Evolutionary conservation across 2,888 invertebrate genomes (phyloP), one percentile per base, ranked within the genome.

Genomic region (Epirrita christyi): DNA sequence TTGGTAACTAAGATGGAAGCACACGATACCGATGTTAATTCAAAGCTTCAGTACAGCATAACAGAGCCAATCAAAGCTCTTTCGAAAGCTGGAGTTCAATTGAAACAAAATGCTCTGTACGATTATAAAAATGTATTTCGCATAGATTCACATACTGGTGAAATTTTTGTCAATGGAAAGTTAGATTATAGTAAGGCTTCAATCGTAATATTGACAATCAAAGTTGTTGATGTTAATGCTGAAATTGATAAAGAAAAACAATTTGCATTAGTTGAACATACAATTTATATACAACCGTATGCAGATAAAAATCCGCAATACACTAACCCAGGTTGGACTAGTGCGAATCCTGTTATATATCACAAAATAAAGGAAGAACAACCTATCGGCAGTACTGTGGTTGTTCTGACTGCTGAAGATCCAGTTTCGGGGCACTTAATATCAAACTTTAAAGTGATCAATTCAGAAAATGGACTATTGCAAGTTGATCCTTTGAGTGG

Each of bases 261-360:
- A 78, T 90, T 93, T 41, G 94, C 94, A 46, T 84, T 91, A 49
- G 94, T 93, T 0, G 96, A 96, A 72, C 94, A 96, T 6, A 96
- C 96, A 0, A 92, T 96, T 38, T 96, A 96, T 74, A 93, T 97
- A 28, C 96, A 96, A 76, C 96, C 96, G 0, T 95, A 95, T 75
- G 94, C 95, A 62, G 95, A 96, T 67, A 94, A 95, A 70, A 95
- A 96, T 81, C 96, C 97, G 0, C 93, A 95, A 29, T 96, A 97
- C 66, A 93, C 94, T 1, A 94, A 95, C 66, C 78, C 94, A 0
- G 95, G 95, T 1, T 96, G 97, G 96, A 94, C 94, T 0, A 94
- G 93, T 28, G 93, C 94, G 0, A 94, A 94, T 64, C 95, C 96
- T 0, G 85, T 94, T 0, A 94, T 97, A 29, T 92, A 93, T 48